These are phyloP conservation scores for Xenopus borealis DNA, from an alignment of 2,113 vertebrate species.

Conservation along the genomic window DNA sequence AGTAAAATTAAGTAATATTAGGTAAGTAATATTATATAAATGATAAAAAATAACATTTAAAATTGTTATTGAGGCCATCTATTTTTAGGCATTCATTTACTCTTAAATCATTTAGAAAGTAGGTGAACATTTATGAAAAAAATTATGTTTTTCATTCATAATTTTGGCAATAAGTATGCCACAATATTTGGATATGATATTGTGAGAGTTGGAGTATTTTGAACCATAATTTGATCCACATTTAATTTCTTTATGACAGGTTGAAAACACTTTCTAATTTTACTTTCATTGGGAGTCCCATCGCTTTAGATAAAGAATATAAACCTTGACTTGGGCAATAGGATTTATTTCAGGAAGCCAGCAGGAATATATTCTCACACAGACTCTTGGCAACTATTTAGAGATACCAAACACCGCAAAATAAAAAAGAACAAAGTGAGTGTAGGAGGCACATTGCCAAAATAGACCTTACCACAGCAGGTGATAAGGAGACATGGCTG, in stretches of 20 bases:
- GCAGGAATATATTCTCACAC: conserved; percentile 45
- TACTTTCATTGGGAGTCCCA: background rate
- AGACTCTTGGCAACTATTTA: conserved; percentile 49
- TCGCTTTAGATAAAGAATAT: background rate
- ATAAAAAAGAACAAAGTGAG: conserved; percentile 35
- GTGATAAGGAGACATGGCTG: conserved; percentile 45
- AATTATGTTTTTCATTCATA: too few species aligned
- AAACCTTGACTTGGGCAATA: conserved; percentile 2
- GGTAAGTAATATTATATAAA: too few species aligned
- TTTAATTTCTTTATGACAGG: background rate
- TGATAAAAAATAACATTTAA: too few species aligned
- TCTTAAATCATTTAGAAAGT: too few species aligned
- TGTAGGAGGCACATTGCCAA: conserved; percentile 46
- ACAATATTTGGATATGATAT: too few species aligned
- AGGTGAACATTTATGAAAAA: too few species aligned
- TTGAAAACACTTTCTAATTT: background rate
- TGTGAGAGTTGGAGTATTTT: too few species aligned
- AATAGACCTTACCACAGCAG: conserved; percentile 40
- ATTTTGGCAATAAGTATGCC: too few species aligned
- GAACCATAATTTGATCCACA: too few species aligned
- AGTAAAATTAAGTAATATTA: too few species aligned
- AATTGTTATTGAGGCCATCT: too few species aligned
- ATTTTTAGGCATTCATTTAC: too few species aligned
- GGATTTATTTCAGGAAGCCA: conserved; percentile 25
- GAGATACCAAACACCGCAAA: conserved; percentile 38